Evolutionary conservation across 1,140 invertebrate genomes (phyloP).

Genomic region (Sycobia sp.): DNA sequence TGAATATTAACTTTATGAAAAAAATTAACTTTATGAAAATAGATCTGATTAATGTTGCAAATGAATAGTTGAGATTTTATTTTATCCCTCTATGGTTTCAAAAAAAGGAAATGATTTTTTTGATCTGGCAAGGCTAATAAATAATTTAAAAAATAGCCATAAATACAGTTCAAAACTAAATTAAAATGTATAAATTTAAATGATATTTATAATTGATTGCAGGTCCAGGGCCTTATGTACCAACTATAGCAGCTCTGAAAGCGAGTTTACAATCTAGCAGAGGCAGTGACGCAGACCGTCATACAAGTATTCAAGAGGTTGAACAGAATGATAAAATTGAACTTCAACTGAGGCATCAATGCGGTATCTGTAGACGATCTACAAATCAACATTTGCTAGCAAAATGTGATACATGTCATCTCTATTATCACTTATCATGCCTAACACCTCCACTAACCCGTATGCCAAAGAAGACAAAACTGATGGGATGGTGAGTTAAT

Average conservation of each 20-base stretch:
- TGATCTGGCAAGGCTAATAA: no score
- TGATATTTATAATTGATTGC: no score
- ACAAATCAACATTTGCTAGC: conserved; percentile 87
- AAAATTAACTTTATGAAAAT: no score
- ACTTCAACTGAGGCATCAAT: conserved; percentile 64
- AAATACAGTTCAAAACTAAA: no score
- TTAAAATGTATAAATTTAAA: no score
- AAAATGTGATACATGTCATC: conserved; percentile 91
- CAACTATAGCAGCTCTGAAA: conserved; percentile 69
- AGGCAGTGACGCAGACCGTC: conserved; percentile 59
- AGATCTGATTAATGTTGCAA: no score
- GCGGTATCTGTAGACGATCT: conserved; percentile 82
- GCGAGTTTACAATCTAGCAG: conserved; percentile 58
- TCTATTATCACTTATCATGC: conserved; percentile 93
- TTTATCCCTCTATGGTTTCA: no score
- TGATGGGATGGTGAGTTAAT: conserved; percentile 84
- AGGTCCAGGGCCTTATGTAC: no score
- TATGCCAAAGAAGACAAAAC: conserved; percentile 93
- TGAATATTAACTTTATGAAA: no score
- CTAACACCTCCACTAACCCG: conserved; percentile 88
- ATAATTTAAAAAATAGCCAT: no score
- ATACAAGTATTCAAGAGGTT: conserved; percentile 64
- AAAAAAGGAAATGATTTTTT: no score
- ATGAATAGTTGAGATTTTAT: no score
- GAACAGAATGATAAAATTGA: conserved; percentile 67